Evolutionary conservation across 1,140 invertebrate genomes (phyloP).

Genomic region (Zaprionus lachaisei): DNA sequence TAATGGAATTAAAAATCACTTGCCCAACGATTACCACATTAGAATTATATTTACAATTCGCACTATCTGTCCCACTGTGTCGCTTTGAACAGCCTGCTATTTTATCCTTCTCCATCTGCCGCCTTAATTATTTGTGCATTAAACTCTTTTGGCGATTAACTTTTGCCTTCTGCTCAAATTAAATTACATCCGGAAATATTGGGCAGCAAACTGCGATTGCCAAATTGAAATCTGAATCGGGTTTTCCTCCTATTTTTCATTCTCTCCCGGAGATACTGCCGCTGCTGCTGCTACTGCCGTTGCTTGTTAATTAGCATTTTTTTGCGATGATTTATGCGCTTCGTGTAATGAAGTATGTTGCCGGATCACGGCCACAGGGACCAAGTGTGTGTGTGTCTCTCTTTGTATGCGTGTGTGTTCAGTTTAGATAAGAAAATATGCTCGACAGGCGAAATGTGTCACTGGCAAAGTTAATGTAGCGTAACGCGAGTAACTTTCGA

Average conservation of each 20-base stretch:
- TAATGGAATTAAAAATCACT: background rate
- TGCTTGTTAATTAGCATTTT: constrained; percentile 71
- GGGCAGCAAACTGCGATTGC: constrained; percentile 2
- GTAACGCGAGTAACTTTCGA: constrained; percentile 58
- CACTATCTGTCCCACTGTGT: background rate
- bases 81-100: background rate
- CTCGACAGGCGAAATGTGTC: constrained; percentile 63
- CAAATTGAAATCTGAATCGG: constrained; percentile 18
- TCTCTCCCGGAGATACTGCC: constrained; percentile 2
- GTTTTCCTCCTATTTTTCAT: constrained; percentile 11
- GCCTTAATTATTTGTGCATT: constrained; percentile 66
- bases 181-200: constrained; percentile 46
- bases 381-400: constrained; percentile 9
- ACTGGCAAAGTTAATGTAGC: constrained; percentile 73
- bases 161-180: constrained; percentile 57
- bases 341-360: constrained; percentile 65
- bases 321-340: constrained; percentile 66
- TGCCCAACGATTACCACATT: background rate
- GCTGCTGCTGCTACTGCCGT: constrained; percentile 1
- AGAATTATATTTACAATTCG: background rate
- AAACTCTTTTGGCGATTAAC: constrained; percentile 68
- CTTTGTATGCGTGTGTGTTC: constrained; percentile 32
- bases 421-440: constrained; percentile 77
- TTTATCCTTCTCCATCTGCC: background rate
- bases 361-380: constrained; percentile 18